Evolutionary conservation across 2,797 vertebrate genomes (phyloP).

Genomic region (Acanthis flammea): DNA sequence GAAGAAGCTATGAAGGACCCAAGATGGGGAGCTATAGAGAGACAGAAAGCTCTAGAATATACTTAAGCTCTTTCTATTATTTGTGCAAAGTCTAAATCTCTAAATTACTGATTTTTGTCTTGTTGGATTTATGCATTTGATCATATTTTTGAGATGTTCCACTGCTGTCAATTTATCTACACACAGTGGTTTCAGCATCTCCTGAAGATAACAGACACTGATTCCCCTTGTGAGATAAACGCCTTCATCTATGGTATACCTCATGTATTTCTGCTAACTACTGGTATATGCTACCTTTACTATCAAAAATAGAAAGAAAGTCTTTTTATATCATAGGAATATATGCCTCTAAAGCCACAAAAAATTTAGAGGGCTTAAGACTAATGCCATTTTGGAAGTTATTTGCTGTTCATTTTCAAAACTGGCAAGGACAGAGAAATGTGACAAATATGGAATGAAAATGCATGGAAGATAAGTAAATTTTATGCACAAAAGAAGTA

Average conservation of each 20-base stretch:
- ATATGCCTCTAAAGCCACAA: background rate
- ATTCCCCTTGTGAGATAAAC: background rate
- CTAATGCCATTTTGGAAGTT: background rate
- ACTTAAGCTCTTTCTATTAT: background rate
- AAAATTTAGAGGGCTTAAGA: background rate
- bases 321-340: background rate
- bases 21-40: background rate
- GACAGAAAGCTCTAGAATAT: background rate
- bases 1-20: background rate
- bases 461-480: background rate
- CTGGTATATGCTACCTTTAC: background rate
- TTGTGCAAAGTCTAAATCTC: background rate
- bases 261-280: background rate
- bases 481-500: background rate
- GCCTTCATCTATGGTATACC: background rate
- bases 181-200: background rate
- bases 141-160: background rate
- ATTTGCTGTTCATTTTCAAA: constrained; percentile 6
- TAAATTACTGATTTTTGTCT: background rate
- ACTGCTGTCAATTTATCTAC: background rate
- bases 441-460: background rate
- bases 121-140: background rate
- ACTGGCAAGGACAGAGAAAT: background rate
- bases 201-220: background rate
- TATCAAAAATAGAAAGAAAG: background rate